Evolutionary conservation across 1,140 invertebrate species (phyloP), one percentile per base, ranked within the genome.

Genomic region (Tribolium castaneum): DNA sequence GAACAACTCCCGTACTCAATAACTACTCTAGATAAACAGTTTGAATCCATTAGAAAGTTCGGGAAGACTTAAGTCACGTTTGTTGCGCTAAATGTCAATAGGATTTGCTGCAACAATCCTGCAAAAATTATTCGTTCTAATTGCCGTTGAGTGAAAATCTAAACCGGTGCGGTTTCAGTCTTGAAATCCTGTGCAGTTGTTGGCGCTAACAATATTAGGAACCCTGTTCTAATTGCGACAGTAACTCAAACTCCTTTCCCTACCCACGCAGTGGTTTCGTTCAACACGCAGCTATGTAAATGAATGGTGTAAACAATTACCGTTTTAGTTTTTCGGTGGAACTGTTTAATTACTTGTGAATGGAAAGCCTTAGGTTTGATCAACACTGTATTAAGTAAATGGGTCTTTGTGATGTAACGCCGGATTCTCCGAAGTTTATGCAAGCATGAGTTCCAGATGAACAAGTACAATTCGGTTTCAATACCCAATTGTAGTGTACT

Each of bases 341-440:
- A 30, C 25, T 19, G 16, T 19, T 19, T 19, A 19, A 19, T 19
- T 19, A 2, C 16, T 19, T 19, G 16, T 22, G 22, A 59, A 22
- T 30, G 14, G 52, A 54, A 14, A 54, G 7, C 25, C 2, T 66
- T 34, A 35, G 7, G 7, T 62, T 34, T 62, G 25, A 35, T 34
- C 16, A 12, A 6, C 16, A 19, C 16, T 62, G 9, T 25, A 62
- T 35, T 13, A 35, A 34, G 12, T 66, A 66, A 66, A 66, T 14
- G 25, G 30, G 14, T 35, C 30, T 66, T 35, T 66, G 59, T 66
- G 35, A 66, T 35, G 59, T 66, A 35, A 66, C 30, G 25, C 25
- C 25, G n/a, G 59, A 66, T 35, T 66, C 59, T 66, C 59, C n/a
- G 12, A 66, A 66, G 25, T 66, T 59, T 66, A 35, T 66, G 59